phyloP scores from a whole-genome alignment of 2,113 vertebrate species.

The Embiotoca jacksoni region DNA sequence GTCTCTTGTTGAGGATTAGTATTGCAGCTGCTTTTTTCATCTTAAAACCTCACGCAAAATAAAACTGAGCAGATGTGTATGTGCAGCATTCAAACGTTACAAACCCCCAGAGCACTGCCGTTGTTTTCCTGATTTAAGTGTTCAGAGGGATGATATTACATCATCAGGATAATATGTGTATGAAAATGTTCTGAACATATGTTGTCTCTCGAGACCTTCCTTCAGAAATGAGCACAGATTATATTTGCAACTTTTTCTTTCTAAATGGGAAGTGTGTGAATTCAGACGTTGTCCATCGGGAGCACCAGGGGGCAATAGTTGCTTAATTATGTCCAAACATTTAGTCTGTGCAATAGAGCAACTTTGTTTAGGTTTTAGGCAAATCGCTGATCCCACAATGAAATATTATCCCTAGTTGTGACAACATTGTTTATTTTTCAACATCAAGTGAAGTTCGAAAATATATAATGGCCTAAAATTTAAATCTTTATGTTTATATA shows the following conservation, averaged over 20 bases:
- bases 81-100: too few species aligned
- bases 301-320: conserved; percentile 63
- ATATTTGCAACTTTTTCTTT: background rate
- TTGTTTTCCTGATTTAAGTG: too few species aligned
- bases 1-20: too few species aligned
- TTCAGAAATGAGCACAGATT: background rate
- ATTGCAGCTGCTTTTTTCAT: background rate
- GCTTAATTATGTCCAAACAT: background rate
- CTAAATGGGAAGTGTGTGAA: background rate
- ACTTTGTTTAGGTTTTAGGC: background rate
- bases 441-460: background rate
- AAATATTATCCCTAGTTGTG: background rate
- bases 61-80: conserved; percentile 2
- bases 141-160: too few species aligned
- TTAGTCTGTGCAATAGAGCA: conserved; percentile 1
- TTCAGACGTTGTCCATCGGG: background rate
- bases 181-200: too few species aligned
- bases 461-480: conserved; percentile 6
- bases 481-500: conserved; percentile 14
- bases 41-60: conserved; percentile 3
- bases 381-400: background rate
- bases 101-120: too few species aligned
- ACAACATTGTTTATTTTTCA: background rate
- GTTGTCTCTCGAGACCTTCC: background rate
- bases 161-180: too few species aligned